Conservation (phyloP, 2,888 invertebrate genomes). For the Rosalia funebris region DNA sequence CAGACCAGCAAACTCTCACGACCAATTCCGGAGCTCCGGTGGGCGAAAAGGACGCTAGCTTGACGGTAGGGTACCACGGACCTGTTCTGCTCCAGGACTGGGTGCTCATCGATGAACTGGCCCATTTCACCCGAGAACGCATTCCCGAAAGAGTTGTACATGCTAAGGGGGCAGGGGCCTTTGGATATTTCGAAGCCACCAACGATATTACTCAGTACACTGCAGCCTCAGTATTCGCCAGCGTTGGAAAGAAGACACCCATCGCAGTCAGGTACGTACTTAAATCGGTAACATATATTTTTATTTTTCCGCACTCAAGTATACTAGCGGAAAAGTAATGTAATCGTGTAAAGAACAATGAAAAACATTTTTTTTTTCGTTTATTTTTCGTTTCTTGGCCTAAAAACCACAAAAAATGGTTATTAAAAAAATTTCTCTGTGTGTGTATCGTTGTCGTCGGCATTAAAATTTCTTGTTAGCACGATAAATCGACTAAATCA, state of each 20-base stretch:
- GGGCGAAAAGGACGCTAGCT: constrained; percentile 77
- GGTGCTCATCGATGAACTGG: constrained; percentile 79
- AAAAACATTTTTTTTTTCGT: too few relatives aligned
- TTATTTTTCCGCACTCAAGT: too few relatives aligned
- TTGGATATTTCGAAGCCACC: constrained; percentile 87
- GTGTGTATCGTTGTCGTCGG: too few relatives aligned
- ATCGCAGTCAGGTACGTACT: constrained; percentile 77
- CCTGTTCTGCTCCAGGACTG: constrained; percentile 89
- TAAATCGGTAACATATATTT: too few relatives aligned
- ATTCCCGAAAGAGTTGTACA: constrained; percentile 97
- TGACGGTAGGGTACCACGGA: constrained; percentile 88
- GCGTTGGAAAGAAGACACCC: constrained; percentile 82
- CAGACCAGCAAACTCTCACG: constrained; percentile 72
- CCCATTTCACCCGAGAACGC: constrained; percentile 89
- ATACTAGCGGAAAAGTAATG: too few relatives aligned
- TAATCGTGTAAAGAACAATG: too few relatives aligned
- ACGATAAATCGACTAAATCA: too few relatives aligned
- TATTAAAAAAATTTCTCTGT: too few relatives aligned
- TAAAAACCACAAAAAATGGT: too few relatives aligned
- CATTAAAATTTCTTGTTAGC: too few relatives aligned
- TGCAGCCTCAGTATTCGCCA: constrained; percentile 81
- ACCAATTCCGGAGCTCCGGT: constrained; percentile 87
- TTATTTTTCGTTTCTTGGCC: too few relatives aligned
- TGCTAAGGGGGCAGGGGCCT: constrained; percentile 95
- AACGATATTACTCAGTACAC: constrained; percentile 84